phyloP scores from a whole-genome alignment of 2,797 vertebrate species.

The Clarias fuscus region DNA sequence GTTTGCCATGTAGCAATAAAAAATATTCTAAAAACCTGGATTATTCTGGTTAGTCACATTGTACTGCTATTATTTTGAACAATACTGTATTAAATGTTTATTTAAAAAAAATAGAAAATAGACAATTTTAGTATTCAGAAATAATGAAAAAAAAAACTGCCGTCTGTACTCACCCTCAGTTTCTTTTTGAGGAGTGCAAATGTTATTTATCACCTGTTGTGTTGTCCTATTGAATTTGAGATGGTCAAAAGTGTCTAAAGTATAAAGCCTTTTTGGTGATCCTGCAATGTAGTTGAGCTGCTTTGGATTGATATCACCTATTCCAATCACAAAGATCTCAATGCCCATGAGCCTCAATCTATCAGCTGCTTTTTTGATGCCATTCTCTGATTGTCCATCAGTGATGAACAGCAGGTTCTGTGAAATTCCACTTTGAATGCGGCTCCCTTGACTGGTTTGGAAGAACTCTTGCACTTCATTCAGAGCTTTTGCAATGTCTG shows the following conservation, averaged over 20 bases:
- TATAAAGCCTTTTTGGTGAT: conserved; percentile 62
- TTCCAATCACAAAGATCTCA: conserved; percentile 76
- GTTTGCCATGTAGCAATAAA: too few species aligned
- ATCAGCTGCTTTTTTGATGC: conserved; percentile 63
- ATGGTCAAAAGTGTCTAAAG: conserved; percentile 61
- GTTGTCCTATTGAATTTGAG: conserved; percentile 64
- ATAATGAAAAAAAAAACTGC: not conserved
- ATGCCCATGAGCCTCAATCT: conserved; percentile 64
- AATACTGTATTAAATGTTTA: not conserved
- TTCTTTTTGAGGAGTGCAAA: conserved; percentile 56
- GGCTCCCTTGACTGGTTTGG: conserved; percentile 66
- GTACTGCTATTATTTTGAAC: too few species aligned
- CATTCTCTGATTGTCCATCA: conserved; percentile 72
- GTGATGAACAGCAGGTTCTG: conserved; percentile 84
- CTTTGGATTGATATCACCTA: conserved; percentile 65
- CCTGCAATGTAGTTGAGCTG: conserved; percentile 78
- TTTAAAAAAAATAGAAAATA: not conserved
- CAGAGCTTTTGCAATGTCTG: conserved; percentile 72
- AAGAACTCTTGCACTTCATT: conserved; percentile 70
- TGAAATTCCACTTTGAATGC: conserved; percentile 58
- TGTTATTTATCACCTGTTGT: conserved; percentile 58
- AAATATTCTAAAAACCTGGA: too few species aligned
- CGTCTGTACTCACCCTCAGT: too few species aligned
- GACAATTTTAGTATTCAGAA: not conserved
- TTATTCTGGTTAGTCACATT: too few species aligned